Conservation (phyloP, 2,888 invertebrate genomes). For the Disparrhopalites patrizii region DNA sequence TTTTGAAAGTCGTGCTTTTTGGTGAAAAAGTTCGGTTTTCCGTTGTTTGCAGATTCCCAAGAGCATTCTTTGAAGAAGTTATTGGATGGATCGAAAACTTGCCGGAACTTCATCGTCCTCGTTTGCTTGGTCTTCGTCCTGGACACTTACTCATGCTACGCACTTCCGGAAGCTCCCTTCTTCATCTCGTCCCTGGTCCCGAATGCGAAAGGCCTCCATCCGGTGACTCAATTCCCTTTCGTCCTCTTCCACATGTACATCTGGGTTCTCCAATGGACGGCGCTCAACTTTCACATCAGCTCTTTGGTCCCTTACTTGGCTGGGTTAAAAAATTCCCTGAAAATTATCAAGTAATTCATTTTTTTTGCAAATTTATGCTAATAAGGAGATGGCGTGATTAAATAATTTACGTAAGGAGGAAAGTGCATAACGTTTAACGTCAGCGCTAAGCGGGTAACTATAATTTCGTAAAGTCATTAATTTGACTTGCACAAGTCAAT, state of each 20-base stretch:
- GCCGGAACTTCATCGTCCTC: not conserved
- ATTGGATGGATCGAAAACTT: not conserved
- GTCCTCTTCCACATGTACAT: conserved; percentile 9
- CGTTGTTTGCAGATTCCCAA: not conserved
- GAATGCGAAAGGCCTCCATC: not conserved
- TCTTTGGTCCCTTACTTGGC: not conserved
- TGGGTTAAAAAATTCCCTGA: not conserved
- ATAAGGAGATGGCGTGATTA: too few relatives aligned
- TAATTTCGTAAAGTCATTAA: too few relatives aligned
- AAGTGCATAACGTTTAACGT: too few relatives aligned
- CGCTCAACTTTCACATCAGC: not conserved
- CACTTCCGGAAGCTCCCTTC: not conserved
- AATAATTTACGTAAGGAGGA: too few relatives aligned
- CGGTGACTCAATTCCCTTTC: not conserved
- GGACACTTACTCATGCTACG: not conserved
- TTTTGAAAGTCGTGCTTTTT: too few relatives aligned
- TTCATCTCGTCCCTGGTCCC: not conserved
- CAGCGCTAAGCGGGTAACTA: too few relatives aligned
- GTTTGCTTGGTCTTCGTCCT: not conserved
- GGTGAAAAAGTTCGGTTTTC: too few relatives aligned
- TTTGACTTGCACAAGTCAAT: too few relatives aligned
- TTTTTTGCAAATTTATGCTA: too few relatives aligned
- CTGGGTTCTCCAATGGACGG: conserved; percentile 16
- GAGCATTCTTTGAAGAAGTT: not conserved
- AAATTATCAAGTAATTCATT: not conserved